Evolutionary conservation across 2,888 invertebrate genomes (phyloP), one percentile per base, ranked within the genome.

Genomic region (Salticus scenicus): DNA sequence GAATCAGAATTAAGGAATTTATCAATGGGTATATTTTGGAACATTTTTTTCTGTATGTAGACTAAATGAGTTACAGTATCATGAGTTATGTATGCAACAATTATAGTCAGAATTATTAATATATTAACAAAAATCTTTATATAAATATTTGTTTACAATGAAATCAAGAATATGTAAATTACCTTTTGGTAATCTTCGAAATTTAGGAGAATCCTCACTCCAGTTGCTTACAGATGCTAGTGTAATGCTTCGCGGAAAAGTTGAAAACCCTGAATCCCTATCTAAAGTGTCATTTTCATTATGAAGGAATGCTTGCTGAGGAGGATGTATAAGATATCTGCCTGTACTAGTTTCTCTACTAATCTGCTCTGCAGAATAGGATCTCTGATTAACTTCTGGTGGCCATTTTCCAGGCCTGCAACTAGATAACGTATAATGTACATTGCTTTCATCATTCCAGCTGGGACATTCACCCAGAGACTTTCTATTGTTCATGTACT

Each of bases 101-200:
- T n/a, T n/a, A n/a, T n/a, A n/a, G n/a, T n/a, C n/a, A n/a, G n/a
- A n/a, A n/a, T n/a, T n/a, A n/a, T n/a, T n/a, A n/a, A n/a, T n/a
- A n/a, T n/a, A n/a, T n/a, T n/a, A n/a, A n/a, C n/a, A n/a, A n/a
- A n/a, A n/a, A n/a, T n/a, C n/a, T n/a, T n/a, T n/a, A n/a, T n/a
- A n/a, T n/a, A n/a, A n/a, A n/a, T n/a, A n/a, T n/a, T n/a, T n/a
- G n/a, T n/a, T n/a, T n/a, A n/a, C n/a, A n/a, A n/a, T n/a, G n/a
- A n/a, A n/a, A n/a, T n/a, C n/a, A n/a, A n/a, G n/a, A n/a, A 5
- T 8, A 37, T 37, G 10, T 17, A 47, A 47, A 37, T 20, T 28
- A 85, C 86, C 80, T 81, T 77, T 81, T 63, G 86, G 86, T 71
- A 86, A 28, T 64, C 80, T 86, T 20, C 28, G 64, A 17, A 81